These are phyloP conservation scores for Enteromius afrohamiltoni DNA, from an alignment of 2,797 vertebrate genomes.

Conservation along the genomic window DNA sequence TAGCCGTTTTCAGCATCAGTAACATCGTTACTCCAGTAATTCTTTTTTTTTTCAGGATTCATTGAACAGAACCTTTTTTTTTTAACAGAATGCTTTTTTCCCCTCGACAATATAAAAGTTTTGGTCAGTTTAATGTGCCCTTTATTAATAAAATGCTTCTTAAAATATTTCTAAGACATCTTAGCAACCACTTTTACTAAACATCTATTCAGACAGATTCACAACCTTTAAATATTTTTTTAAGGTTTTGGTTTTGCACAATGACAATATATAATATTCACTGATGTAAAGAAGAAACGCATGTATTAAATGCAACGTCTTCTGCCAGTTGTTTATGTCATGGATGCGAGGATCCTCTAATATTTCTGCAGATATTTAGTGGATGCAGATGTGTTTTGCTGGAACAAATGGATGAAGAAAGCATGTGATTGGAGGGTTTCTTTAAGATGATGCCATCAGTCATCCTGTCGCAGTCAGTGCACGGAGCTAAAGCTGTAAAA, in stretches of 20 bases:
- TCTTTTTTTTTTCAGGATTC: background rate
- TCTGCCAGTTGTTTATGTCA: background rate
- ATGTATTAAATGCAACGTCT: background rate
- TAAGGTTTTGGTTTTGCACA: background rate
- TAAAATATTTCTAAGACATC: background rate
- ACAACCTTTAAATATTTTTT: background rate
- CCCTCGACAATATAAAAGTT: background rate
- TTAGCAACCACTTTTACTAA: background rate
- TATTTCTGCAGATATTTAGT: slow-evolving; percentile 35
- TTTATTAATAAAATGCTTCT: background rate
- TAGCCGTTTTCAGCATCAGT: too few relatives aligned
- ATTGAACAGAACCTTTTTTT: background rate
- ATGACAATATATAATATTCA: background rate
- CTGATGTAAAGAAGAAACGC: background rate
- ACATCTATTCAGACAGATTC: background rate
- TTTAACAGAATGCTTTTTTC: too few relatives aligned
- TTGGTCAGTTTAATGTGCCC: background rate
- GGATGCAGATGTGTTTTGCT: slow-evolving; percentile 56
- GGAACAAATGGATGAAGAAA: slow-evolving; percentile 21
- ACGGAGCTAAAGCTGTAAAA: slow-evolving; percentile 15
- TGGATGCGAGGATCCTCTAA: background rate
- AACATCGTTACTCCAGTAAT: too few relatives aligned
- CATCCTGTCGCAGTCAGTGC: slow-evolving; percentile 14
- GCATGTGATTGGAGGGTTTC: slow-evolving; percentile 13
- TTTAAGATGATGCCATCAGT: slow-evolving; percentile 23